Evolutionary conservation across 2,888 invertebrate genomes (phyloP), one percentile per base, ranked within the genome.

Genomic region (Anthrax anthrax): DNA sequence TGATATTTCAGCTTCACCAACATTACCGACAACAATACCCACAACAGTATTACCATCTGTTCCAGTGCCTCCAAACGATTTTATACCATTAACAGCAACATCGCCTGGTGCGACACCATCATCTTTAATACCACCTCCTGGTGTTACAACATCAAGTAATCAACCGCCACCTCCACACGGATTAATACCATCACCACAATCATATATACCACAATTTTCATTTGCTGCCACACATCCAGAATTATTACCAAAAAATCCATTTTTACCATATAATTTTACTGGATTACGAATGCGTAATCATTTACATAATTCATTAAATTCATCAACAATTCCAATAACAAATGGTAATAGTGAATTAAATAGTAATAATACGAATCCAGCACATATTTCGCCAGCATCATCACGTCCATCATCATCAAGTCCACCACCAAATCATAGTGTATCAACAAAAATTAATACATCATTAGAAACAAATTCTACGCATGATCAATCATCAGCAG

Each of bases 381-480:
- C 63, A 9, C 63, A 70, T 51, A 57, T 64, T 39, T 66, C 66
- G 39, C 64, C 70, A 14, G 64, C 64, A 29, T 67, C 69, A 13
- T 63, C 63, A 10, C 56, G 68, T 6, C 63, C 65, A 43, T 68
- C 68, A 14, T 67, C 69, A 37, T 64, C 67, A 1, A 62, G 63
- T 37, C 64, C 63, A 17, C 54, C 59, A 19, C 54, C 56, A 42
- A 55, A 56, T 38, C 52, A 50, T 36, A 51, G 47, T 48, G 51
- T 51, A 49, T 57, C 50, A 44, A 51, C 43, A 42, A 67, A 66
- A 53, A 56, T 67, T 44, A 76, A 77, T 58, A 71, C 73, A 0
- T 76, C 76, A 51, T 73, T 75, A 1, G 77, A 77, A 60, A 74
- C 74, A 17, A 78, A 77, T 59, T 81, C 80, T 13, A 75, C 77